Conservation (phyloP, 2,113 vertebrate species). For the Carassius gibelio region DNA sequence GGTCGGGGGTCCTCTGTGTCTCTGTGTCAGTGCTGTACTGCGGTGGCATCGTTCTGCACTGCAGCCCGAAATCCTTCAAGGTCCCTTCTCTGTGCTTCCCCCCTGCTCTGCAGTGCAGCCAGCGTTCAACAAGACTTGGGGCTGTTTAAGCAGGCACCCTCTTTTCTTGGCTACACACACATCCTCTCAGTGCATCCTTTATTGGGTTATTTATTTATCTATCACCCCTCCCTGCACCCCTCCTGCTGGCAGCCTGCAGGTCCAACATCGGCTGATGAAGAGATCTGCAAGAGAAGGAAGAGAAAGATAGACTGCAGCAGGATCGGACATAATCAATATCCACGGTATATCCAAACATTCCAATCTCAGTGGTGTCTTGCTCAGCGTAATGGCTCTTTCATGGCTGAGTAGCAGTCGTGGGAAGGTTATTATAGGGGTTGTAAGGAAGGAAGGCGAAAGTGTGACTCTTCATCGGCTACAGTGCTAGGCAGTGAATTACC, state of each 20-base stretch:
- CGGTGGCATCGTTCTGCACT: conserved; percentile 63
- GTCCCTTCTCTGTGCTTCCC: conserved; percentile 41
- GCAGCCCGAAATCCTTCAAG: conserved; percentile 52
- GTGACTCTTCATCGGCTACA: neutral
- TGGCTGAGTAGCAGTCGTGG: conserved; percentile 21
- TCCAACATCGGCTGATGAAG: conserved; percentile 46
- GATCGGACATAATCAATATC: conserved; percentile 55
- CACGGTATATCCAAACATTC: neutral
- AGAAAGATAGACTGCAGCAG: conserved; percentile 52
- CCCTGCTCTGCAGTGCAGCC: conserved; percentile 66
- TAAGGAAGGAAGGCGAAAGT: conserved; percentile 4
- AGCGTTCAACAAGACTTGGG: conserved; percentile 60
- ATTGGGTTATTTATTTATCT: conserved; percentile 74
- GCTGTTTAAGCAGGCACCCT: conserved; percentile 66
- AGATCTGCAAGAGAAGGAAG: conserved; percentile 42
- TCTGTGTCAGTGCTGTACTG: conserved; percentile 47
- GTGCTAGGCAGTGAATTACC: conserved; percentile 7
- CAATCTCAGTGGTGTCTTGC: conserved; percentile 3
- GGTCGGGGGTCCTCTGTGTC: conserved; percentile 1
- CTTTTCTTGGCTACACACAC: conserved; percentile 50
- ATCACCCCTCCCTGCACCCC: conserved; percentile 53
- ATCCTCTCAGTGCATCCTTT: conserved; percentile 77
- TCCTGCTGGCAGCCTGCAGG: conserved; percentile 64
- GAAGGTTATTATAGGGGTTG: neutral
- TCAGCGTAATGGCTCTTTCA: conserved; percentile 44